phyloP scores from a whole-genome alignment of 2,797 vertebrate genomes.

The Gorsachius magnificus region DNA sequence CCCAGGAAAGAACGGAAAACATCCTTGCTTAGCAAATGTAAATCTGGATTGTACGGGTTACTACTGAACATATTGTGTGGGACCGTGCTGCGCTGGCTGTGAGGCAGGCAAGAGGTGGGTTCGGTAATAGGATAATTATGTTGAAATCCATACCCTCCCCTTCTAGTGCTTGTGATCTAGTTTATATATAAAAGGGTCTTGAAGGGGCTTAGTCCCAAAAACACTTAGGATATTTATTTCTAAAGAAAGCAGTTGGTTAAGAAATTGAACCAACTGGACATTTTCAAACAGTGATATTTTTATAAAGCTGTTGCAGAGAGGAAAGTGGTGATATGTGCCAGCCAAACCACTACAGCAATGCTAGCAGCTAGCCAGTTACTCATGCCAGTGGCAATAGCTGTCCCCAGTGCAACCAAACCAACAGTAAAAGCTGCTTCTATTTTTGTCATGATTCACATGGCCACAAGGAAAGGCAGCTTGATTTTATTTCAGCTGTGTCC shows the following conservation, averaged over 20 bases:
- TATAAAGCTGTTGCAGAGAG: not conserved
- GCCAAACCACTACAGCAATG: not conserved
- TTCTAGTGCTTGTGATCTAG: not conserved
- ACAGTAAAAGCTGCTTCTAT: conserved; percentile 59
- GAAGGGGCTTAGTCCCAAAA: not conserved
- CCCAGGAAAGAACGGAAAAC: not conserved
- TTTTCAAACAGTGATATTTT: not conserved
- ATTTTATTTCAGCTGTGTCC: conserved; percentile 59
- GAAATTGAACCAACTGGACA: not conserved
- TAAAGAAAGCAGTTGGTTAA: not conserved
- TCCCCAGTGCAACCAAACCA: conserved; percentile 26
- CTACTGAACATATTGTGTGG: not conserved
- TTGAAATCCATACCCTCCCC: not conserved
- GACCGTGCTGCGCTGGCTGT: not conserved
- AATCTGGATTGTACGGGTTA: not conserved
- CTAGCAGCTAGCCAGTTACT: conserved; percentile 46
- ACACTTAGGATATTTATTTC: not conserved
- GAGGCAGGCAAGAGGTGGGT: not conserved
- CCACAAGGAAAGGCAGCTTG: conserved; percentile 29
- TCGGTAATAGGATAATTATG: not conserved
- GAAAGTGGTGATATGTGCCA: conserved; percentile 21
- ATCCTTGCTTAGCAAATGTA: not conserved
- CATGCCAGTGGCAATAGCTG: conserved; percentile 48
- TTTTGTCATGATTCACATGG: conserved; percentile 32
- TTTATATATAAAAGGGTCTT: not conserved